Percentiles rank a stretch among this genome's conserved stretches.
phyloP scores from a whole-genome alignment of 1,140 invertebrate genomes.

The Melanaphis sacchari region DNA sequence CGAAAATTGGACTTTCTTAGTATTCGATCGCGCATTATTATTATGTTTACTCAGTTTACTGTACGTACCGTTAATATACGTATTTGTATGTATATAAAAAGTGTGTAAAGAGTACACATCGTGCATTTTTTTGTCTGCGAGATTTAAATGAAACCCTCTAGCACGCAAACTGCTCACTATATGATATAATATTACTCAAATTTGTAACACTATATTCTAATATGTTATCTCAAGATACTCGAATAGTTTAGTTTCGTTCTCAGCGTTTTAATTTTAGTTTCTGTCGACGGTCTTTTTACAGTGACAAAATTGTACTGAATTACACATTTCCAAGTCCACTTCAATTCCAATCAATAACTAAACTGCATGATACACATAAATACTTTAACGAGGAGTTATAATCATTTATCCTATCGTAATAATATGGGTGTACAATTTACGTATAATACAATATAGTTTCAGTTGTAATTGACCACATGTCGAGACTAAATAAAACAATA shows the following conservation, averaged over 20 bases:
- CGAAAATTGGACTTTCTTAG: background rate
- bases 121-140: background rate
- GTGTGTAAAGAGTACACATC: background rate
- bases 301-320: background rate
- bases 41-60: background rate
- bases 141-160: background rate
- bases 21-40: background rate
- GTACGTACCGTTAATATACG: background rate
- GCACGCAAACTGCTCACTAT: background rate
- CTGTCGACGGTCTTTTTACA: background rate
- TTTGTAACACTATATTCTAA: slow-evolving; percentile 7
- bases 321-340: background rate
- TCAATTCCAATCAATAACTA: background rate
- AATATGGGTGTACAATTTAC: background rate
- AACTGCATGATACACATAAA: background rate
- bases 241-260: background rate
- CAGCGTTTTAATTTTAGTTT: background rate
- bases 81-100: background rate
- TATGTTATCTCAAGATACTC: background rate
- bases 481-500: background rate
- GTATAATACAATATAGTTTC: no score
- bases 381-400: background rate
- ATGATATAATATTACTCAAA: background rate
- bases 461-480: background rate
- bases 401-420: background rate